phyloP scores from a whole-genome alignment of 2,113 vertebrate species.

The Cyphomyrus discorhynchus region DNA sequence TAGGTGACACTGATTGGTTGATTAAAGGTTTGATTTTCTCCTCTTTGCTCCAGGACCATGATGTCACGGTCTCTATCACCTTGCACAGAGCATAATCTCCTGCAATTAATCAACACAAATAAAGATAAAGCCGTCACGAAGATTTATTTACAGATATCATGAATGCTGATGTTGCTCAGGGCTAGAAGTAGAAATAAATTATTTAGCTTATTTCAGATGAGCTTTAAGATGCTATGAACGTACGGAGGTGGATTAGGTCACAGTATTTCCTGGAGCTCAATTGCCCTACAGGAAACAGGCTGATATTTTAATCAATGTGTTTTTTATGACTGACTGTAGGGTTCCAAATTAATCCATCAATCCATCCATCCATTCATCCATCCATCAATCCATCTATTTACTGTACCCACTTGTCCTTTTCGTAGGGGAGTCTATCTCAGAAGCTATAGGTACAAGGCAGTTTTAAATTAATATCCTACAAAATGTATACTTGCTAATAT shows the following conservation, averaged over 20 bases:
- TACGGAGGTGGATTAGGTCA: neutral
- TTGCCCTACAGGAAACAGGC: neutral
- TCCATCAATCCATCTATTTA: neutral
- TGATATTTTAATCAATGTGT: neutral
- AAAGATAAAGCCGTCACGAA: conserved; percentile 2
- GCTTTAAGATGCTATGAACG: neutral
- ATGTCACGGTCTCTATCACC: neutral
- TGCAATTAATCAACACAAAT: conserved; percentile 12
- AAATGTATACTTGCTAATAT: neutral
- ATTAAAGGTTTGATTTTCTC: neutral
- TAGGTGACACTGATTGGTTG: neutral
- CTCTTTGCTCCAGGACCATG: neutral
- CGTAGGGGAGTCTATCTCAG: neutral
- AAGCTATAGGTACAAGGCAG: neutral
- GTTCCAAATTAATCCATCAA: neutral
- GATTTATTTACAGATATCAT: neutral
- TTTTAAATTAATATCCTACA: neutral
- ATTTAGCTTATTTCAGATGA: neutral
- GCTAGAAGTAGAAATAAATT: neutral
- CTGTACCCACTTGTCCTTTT: neutral
- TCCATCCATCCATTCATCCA: neutral
- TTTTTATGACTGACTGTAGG: neutral
- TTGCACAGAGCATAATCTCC: neutral
- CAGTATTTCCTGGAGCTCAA: neutral
- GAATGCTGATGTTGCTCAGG: neutral